phyloP scores from a whole-genome alignment of 2,888 invertebrate species.

The Pyrgus malvae region DNA sequence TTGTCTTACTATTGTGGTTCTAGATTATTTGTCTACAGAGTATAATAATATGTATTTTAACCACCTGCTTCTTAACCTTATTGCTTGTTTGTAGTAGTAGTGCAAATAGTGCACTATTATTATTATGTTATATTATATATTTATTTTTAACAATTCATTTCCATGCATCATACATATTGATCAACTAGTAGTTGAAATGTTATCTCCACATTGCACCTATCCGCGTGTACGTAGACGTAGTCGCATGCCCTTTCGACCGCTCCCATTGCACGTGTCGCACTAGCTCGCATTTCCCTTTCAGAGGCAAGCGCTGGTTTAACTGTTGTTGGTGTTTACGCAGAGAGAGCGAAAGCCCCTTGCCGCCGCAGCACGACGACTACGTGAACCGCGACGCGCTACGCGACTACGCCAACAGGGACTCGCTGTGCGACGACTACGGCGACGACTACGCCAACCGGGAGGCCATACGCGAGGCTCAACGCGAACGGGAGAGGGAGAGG shows the following conservation, averaged over 20 bases:
- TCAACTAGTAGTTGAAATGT: too few species aligned
- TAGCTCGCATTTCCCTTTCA: conserved; percentile 64
- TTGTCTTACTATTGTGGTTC: too few species aligned
- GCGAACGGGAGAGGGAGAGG: conserved; percentile 60
- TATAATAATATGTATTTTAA: too few species aligned
- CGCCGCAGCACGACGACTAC: conserved; percentile 70
- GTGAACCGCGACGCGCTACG: conserved; percentile 71
- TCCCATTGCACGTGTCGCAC: conserved; percentile 46
- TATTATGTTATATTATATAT: too few species aligned
- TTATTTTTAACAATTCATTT: too few species aligned
- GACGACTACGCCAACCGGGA: conserved; percentile 79
- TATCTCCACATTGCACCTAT: too few species aligned
- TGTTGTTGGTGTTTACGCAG: conserved; percentile 79
- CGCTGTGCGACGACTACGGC: conserved; percentile 72
- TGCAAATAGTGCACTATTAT: too few species aligned
- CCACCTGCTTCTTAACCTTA: too few species aligned
- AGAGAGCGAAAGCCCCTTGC: conserved; percentile 75
- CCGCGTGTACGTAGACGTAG: background rate
- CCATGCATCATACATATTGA: too few species aligned
- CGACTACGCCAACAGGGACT: conserved; percentile 74
- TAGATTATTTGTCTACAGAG: too few species aligned
- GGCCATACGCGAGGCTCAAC: conserved; percentile 75
- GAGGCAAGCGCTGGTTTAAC: conserved; percentile 71
- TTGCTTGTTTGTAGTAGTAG: too few species aligned
- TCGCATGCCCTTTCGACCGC: conserved; percentile 22